Conservation (phyloP, 37 sponge, comb jelly and placozoan genomes). For the Eunapius fragilis region DNA sequence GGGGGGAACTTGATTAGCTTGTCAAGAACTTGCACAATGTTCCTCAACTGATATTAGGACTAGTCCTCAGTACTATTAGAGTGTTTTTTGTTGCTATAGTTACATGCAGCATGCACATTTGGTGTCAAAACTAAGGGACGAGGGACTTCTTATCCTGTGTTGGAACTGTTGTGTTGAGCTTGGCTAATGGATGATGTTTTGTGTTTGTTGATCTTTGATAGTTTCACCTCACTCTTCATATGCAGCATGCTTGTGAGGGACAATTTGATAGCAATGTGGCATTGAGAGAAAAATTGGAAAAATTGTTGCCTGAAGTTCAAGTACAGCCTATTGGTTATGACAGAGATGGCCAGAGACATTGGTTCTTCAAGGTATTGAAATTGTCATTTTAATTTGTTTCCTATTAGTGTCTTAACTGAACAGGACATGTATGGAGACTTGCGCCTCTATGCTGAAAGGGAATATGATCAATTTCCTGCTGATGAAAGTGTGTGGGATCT, state of each 20-base stretch:
- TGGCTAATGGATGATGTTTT: neutral
- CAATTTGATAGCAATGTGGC: slow-evolving; percentile 61
- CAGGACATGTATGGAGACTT: slow-evolving; percentile 44
- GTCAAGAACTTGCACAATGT: no score
- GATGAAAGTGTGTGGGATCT: slow-evolving; percentile 14
- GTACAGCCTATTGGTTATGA: slow-evolving; percentile 44
- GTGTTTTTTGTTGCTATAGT: no score
- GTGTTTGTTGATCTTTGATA: neutral
- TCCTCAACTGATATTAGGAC: no score
- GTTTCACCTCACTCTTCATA: neutral
- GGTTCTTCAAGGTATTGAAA: slow-evolving; percentile 51
- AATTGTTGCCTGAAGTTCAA: neutral
- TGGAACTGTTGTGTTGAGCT: neutral
- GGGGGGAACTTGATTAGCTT: no score
- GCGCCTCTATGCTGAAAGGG: slow-evolving; percentile 52
- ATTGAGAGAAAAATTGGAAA: slow-evolving; percentile 38
- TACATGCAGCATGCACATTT: neutral
- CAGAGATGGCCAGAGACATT: slow-evolving; percentile 47
- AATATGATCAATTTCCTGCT: slow-evolving; percentile 38
- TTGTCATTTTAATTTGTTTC: neutral
- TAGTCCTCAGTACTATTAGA: no score
- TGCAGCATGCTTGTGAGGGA: slow-evolving; percentile 56
- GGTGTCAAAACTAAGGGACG: neutral
- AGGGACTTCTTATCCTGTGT: neutral
- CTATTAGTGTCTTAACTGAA: neutral